Conservation (phyloP, 2,113 vertebrate species). For the Vicugna pacos region DNA sequence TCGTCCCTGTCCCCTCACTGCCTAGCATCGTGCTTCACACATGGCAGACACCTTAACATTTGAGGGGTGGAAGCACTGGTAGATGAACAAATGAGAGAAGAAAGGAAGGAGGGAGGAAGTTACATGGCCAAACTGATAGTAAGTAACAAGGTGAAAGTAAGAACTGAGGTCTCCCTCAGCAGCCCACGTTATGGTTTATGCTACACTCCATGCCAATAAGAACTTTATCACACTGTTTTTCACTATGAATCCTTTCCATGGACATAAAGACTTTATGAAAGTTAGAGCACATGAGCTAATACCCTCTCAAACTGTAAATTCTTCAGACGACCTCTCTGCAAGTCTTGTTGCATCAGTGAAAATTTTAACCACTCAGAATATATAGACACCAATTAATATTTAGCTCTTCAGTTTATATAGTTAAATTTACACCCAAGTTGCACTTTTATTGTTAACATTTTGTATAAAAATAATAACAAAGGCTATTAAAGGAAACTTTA, state of each 20-base stretch:
- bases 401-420: background rate
- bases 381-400: background rate
- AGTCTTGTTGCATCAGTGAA: background rate
- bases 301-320: background rate
- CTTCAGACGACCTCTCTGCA: background rate
- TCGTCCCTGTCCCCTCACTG: accelerated
- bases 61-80: background rate
- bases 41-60: accelerated
- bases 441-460: background rate
- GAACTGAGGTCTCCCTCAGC: accelerated
- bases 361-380: background rate
- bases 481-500: background rate
- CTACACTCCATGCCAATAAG: background rate
- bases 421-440: background rate
- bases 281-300: background rate
- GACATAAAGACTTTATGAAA: background rate
- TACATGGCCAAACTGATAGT: background rate
- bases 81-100: background rate
- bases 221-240: background rate
- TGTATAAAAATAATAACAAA: background rate
- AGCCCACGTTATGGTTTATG: background rate
- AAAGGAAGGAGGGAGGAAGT: background rate
- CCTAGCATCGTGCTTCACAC: background rate
- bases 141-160: background rate
- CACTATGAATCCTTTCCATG: background rate